Percentiles rank a stretch among this genome's conserved stretches.
Evolutionary conservation across 2,797 vertebrate species (phyloP).

Genomic region (Numenius phaeopus): DNA sequence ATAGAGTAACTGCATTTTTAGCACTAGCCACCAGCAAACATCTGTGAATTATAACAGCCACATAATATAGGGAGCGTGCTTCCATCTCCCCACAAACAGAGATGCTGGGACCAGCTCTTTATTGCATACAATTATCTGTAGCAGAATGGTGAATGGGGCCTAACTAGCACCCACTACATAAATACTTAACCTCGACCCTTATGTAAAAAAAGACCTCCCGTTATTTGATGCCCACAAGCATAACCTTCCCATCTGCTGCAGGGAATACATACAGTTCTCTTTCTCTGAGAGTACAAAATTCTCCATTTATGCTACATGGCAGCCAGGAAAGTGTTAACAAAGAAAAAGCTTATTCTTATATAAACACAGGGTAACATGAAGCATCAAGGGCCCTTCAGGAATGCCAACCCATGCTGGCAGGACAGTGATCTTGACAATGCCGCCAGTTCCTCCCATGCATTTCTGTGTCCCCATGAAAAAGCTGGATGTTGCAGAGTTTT

Average conservation of each 20-base stretch:
- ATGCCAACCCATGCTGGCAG: accelerated
- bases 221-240: not conserved
- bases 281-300: not conserved
- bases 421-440: not conserved
- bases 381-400: not conserved
- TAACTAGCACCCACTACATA: not conserved
- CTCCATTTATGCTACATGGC: not conserved
- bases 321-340: not conserved
- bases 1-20: not conserved
- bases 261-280: not conserved
- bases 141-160: not conserved
- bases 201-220: accelerated
- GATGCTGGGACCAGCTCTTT: not conserved
- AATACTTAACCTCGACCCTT: not conserved
- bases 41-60: not conserved
- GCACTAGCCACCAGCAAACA: not conserved
- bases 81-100: not conserved
- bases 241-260: not conserved
- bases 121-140: not conserved
- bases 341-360: not conserved
- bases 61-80: not conserved
- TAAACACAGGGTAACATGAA: not conserved
- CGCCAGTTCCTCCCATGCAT: not conserved
- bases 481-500: not conserved
- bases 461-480: not conserved